phyloP scores from a whole-genome alignment of 2,888 invertebrate species.

The Lymantria dispar region DNA sequence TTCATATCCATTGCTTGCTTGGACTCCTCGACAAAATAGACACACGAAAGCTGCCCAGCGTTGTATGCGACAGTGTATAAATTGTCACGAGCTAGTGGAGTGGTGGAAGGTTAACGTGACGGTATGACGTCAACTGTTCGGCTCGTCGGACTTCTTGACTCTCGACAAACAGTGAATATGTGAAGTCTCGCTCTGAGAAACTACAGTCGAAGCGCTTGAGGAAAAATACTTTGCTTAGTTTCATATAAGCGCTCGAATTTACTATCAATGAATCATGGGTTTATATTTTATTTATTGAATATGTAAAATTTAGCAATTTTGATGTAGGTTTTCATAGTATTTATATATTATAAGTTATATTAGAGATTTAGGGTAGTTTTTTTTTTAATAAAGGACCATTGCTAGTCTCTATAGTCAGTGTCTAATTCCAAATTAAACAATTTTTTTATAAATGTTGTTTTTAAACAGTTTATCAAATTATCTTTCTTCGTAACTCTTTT shows the following conservation, averaged over 20 bases:
- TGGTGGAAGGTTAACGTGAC: conserved; percentile 68
- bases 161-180: conserved; percentile 69
- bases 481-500: no score
- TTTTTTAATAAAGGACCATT: neutral
- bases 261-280: conserved; percentile 11
- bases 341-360: neutral
- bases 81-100: conserved; percentile 38
- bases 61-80: conserved; percentile 42
- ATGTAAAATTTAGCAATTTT: neutral
- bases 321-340: neutral
- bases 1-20: conserved; percentile 53
- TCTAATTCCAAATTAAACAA: no score
- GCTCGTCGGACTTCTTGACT: conserved; percentile 77
- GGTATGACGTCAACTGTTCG: conserved; percentile 80
- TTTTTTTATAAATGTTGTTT: no score
- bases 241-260: no score
- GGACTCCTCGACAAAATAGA: conserved; percentile 21
- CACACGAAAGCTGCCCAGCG: conserved; percentile 38
- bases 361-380: neutral
- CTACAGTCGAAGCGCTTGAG: conserved; percentile 55
- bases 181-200: conserved; percentile 68
- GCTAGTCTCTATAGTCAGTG: no score
- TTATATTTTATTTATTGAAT: conserved; percentile 4
- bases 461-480: no score
- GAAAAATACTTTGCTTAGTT: conserved; percentile 42